phyloP scores from a whole-genome alignment of 2,797 vertebrate genomes.

The Manis pentadactyla region DNA sequence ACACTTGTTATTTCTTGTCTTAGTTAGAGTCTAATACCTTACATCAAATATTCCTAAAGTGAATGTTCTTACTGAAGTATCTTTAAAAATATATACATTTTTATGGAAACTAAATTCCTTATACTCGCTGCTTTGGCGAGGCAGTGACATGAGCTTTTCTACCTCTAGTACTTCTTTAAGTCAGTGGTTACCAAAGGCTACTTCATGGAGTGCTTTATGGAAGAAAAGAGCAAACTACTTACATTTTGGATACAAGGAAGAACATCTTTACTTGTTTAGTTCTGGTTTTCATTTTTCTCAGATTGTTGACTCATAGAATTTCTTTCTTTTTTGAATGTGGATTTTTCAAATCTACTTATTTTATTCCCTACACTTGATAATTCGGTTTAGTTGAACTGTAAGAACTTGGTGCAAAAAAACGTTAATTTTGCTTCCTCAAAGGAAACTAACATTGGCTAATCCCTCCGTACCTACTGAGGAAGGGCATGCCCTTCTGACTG shows the following conservation, averaged over 20 bases:
- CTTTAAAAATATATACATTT: neutral
- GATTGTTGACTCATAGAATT: slow-evolving; percentile 11
- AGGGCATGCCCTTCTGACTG: neutral
- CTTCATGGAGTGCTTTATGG: neutral
- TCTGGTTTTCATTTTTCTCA: slow-evolving; percentile 54
- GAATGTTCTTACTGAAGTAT: neutral
- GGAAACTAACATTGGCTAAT: neutral
- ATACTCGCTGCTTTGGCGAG: neutral
- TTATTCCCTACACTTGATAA: neutral
- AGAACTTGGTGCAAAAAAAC: slow-evolving; percentile 20
- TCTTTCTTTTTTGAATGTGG: neutral
- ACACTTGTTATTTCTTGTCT: neutral
- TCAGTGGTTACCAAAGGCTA: neutral
- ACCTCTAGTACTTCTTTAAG: neutral
- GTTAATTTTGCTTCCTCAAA: neutral
- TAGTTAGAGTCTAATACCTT: neutral
- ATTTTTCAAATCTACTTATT: neutral
- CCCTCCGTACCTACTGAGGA: neutral
- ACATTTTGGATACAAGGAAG: neutral
- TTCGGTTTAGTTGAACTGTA: slow-evolving; percentile 15
- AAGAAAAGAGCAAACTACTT: neutral
- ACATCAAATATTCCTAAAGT: neutral
- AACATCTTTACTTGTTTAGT: slow-evolving; percentile 24
- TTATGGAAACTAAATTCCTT: slow-evolving; percentile 1
- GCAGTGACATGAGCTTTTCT: neutral